Evolutionary conservation across 2,888 invertebrate species (phyloP).

Genomic region (Ectemnius cavifrons): DNA sequence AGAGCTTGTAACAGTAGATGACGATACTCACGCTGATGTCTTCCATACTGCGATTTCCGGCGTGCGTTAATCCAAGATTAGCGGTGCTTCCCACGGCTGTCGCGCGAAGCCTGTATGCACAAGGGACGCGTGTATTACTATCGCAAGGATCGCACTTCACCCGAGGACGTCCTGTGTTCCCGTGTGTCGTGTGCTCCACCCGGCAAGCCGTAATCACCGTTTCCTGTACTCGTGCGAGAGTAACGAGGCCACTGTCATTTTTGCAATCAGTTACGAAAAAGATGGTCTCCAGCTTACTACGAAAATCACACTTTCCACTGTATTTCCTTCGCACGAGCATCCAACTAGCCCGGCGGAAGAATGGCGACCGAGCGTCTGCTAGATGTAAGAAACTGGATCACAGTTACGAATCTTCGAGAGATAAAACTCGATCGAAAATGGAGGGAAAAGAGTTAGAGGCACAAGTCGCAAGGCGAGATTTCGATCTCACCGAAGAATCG

Average conservation of each 20-base stretch:
- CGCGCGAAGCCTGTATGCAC: constrained; percentile 46
- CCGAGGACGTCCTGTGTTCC: neutral
- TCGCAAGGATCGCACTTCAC: constrained; percentile 33
- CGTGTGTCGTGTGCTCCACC: no score
- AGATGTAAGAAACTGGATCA: no score
- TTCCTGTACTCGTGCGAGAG: constrained; percentile 21
- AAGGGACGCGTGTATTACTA: constrained; percentile 48
- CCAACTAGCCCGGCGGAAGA: no score
- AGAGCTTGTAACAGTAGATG: no score
- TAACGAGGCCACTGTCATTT: constrained; percentile 24
- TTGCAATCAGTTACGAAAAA: neutral
- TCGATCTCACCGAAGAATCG: constrained; percentile 49
- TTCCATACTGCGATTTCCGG: constrained; percentile 70
- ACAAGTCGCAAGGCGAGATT: constrained; percentile 18
- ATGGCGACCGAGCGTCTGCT: no score
- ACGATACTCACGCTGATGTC: constrained; percentile 73
- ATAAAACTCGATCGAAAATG: no score
- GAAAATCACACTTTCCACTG: no score
- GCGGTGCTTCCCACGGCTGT: constrained; percentile 56
- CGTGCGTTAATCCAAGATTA: constrained; percentile 57
- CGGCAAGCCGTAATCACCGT: constrained; percentile 30
- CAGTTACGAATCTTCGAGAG: neutral
- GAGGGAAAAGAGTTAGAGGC: neutral
- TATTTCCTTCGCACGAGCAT: no score
- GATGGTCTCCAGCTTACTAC: neutral